Conservation (phyloP, 2,797 vertebrate genomes). For the Loriculus beryllinus region DNA sequence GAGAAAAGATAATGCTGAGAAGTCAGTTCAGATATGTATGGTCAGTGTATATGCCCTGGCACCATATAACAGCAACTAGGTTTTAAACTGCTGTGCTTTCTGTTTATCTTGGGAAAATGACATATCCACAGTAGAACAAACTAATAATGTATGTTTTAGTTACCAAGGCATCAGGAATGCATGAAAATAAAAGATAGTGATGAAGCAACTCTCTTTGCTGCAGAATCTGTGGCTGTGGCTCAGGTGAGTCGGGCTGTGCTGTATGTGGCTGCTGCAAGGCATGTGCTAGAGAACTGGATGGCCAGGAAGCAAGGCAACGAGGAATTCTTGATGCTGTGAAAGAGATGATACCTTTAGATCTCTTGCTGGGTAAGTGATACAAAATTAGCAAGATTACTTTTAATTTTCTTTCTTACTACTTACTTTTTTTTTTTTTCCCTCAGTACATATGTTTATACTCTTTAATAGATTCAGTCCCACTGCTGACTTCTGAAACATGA, state of each 20-base stretch:
- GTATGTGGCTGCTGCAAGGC: conserved; percentile 98
- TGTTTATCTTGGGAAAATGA: not conserved
- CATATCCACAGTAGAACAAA: not conserved
- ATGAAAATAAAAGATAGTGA: not conserved
- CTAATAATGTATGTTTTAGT: not conserved
- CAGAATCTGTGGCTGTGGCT: conserved; percentile 98
- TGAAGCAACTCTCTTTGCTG: not conserved
- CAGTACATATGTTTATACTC: not conserved
- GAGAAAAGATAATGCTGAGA: not conserved
- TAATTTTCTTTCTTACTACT: not conserved
- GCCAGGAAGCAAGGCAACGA: conserved; percentile 95
- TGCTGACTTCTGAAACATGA: not conserved
- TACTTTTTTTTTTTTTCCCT: not conserved
- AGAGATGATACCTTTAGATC: conserved; percentile 98
- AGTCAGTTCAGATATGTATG: not conserved
- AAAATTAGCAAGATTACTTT: not conserved
- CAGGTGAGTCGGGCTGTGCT: conserved; percentile 96
- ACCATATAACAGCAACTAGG: not conserved
- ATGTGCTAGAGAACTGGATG: conserved; percentile 95
- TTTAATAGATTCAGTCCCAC: not conserved
- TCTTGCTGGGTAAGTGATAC: conserved; percentile 87
- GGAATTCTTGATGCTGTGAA: conserved; percentile 99
- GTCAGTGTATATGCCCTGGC: not conserved
- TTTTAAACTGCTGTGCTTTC: not conserved
- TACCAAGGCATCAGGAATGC: not conserved